phyloP scores from a whole-genome alignment of 2,113 vertebrate genomes.

The Xenopus borealis region DNA sequence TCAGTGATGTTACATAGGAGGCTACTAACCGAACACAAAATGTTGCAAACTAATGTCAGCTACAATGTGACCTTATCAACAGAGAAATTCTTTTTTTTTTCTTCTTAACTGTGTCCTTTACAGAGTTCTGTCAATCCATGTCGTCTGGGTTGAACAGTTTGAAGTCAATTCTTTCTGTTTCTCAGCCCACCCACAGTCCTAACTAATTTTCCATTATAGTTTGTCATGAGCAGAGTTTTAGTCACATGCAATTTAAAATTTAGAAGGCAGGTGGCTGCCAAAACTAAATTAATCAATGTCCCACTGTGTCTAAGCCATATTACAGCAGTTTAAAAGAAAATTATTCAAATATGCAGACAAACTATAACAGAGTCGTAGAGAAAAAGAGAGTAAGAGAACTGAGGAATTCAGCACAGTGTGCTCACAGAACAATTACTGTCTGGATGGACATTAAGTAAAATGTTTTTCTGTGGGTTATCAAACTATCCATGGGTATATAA shows the following conservation, averaged over 20 bases:
- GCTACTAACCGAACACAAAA: conserved; percentile 39
- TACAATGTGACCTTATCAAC: conserved; percentile 33
- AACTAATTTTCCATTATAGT: conserved; percentile 45
- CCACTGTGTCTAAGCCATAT: conserved; percentile 33
- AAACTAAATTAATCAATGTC: conserved; percentile 53
- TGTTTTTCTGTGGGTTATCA: conserved; percentile 32
- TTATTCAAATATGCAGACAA: conserved; percentile 38
- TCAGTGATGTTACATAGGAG: conserved; percentile 27
- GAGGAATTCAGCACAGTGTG: conserved; percentile 30
- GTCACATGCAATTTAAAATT: conserved; percentile 16
- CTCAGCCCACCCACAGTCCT: background rate
- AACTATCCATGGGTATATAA: conserved; percentile 21
- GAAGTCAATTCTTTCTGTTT: conserved; percentile 15
- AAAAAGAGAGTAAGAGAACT: conserved; percentile 40
- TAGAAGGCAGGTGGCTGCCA: conserved; percentile 47
- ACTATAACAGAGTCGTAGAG: conserved; percentile 27
- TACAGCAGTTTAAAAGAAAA: conserved; percentile 43
- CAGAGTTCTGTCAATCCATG: conserved; percentile 15
- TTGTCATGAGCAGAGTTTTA: conserved; percentile 41
- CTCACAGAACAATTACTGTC: conserved; percentile 39
- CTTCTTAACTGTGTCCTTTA: conserved; percentile 18
- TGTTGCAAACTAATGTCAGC: conserved; percentile 34
- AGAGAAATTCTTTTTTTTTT: conserved; percentile 21
- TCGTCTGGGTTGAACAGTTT: conserved; percentile 28
- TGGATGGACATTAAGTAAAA: conserved; percentile 30